A percentile compares a stretch with the other conserved stretches of the same genome.
phyloP scores from a whole-genome alignment of 2,113 vertebrate species.

The Caranx ignobilis region DNA sequence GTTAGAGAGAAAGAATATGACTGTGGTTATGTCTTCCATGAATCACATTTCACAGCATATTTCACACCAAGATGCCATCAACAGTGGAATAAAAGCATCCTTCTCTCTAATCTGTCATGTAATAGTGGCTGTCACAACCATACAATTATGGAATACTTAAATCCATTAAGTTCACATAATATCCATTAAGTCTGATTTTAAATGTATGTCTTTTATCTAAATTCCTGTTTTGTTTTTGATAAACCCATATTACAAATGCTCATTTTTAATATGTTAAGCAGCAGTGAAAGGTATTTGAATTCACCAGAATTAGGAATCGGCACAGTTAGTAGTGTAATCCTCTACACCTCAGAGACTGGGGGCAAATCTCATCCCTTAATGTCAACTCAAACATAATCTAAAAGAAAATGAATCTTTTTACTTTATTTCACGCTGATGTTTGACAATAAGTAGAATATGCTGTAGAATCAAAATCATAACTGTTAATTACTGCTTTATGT shows the following conservation, averaged over 20 bases:
- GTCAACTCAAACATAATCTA: too few relatives aligned
- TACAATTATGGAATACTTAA: conserved; percentile 52
- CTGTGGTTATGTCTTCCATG: conserved; percentile 61
- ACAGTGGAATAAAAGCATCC: conserved; percentile 63
- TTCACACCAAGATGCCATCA: conserved; percentile 74
- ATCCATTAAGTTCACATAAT: conserved; percentile 59
- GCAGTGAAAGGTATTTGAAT: not conserved
- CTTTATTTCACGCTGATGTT: not conserved
- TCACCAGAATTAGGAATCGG: not conserved
- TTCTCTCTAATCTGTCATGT: conserved; percentile 67
- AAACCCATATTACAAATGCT: not conserved
- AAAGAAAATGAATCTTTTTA: not conserved
- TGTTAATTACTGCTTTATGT: too few relatives aligned
- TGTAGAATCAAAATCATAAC: not conserved
- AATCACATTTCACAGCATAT: conserved; percentile 79
- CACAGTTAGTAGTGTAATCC: not conserved
- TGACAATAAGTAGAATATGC: not conserved
- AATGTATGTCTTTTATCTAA: conserved; percentile 6
- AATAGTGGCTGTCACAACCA: conserved; percentile 54
- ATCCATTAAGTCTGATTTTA: conserved; percentile 23
- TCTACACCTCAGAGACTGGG: not conserved
- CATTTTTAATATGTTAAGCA: not conserved
- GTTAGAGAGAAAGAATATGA: conserved; percentile 54
- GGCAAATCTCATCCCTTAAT: too few relatives aligned
- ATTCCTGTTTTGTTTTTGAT: conserved; percentile 22